phyloP scores from a whole-genome alignment of 2,113 vertebrate genomes.

The Rhipidura dahli region DNA sequence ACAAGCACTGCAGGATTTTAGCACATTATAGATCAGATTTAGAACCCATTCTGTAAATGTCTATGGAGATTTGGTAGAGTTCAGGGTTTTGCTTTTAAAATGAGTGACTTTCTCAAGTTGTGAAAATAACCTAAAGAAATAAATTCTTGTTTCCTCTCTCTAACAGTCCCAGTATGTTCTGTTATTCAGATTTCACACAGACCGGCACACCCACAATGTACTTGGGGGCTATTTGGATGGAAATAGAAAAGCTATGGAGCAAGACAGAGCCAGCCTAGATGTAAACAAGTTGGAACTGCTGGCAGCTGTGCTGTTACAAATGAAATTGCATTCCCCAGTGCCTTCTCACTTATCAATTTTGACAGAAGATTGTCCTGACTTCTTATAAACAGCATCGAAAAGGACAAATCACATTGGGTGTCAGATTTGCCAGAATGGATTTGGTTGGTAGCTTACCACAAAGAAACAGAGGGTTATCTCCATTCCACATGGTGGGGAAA shows the following conservation, averaged over 20 bases:
- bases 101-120: neutral
- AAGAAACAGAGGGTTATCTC: conserved; percentile 58
- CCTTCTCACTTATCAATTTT: conserved; percentile 70
- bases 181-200: neutral
- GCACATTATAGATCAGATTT: conserved; percentile 36
- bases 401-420: conserved; percentile 60
- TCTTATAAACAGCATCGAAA: conserved; percentile 53
- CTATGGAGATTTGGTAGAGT: conserved; percentile 21
- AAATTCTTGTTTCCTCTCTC: neutral
- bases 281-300: conserved; percentile 53
- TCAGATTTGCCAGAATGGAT: conserved; percentile 66
- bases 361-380: conserved; percentile 69
- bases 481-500: conserved; percentile 32
- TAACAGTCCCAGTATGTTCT: neutral
- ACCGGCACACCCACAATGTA: neutral
- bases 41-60: conserved; percentile 29
- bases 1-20: neutral
- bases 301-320: conserved; percentile 63
- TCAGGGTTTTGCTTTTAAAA: conserved; percentile 14
- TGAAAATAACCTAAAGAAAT: conserved; percentile 40
- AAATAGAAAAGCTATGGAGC: conserved; percentile 65
- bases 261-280: conserved; percentile 49
- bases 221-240: conserved; percentile 29
- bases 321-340: conserved; percentile 54
- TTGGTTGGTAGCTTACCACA: conserved; percentile 50